Percentiles rank a stretch among this genome's conserved stretches.
Conservation (phyloP, 2,888 invertebrate species). For the Argyresthia albistria region DNA sequence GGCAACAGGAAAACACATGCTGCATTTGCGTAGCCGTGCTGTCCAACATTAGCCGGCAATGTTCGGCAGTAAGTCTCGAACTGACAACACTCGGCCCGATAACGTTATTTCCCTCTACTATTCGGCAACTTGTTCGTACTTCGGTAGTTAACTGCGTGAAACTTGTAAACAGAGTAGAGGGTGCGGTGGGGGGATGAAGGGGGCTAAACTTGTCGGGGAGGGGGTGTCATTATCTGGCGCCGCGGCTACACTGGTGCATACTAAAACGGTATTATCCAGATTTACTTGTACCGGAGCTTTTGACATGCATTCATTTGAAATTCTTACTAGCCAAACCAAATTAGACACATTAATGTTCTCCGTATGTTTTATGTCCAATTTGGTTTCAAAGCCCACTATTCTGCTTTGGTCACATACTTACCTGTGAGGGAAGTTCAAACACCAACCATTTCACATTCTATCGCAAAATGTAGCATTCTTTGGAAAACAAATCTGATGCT, state of each 20-base stretch:
- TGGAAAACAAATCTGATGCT: background rate
- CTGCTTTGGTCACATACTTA: background rate
- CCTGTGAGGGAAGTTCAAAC: background rate
- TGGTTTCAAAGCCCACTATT: background rate
- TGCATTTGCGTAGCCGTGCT: background rate
- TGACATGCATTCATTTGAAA: too few species aligned
- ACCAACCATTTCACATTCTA: background rate
- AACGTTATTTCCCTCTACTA: conserved; percentile 28
- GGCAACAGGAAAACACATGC: too few species aligned
- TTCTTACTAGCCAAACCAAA: too few species aligned
- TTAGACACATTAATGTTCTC: too few species aligned
- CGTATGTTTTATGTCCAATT: background rate
- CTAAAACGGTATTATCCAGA: background rate
- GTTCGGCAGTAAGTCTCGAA: conserved; percentile 2
- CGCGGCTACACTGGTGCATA: conserved; percentile 1
- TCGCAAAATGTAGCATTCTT: background rate
- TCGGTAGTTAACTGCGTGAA: conserved; percentile 32
- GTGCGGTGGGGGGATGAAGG: conserved; percentile 16
- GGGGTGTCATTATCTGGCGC: conserved; percentile 39
- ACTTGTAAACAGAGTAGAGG: conserved; percentile 38
- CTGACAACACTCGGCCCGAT: conserved; percentile 16
- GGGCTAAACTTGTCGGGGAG: conserved; percentile 27
- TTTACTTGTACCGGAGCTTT: background rate
- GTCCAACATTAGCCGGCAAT: background rate
- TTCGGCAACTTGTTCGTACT: conserved; percentile 15